Conservation (phyloP, 2,113 vertebrate species). For the Gymnocephalus cernua region DNA sequence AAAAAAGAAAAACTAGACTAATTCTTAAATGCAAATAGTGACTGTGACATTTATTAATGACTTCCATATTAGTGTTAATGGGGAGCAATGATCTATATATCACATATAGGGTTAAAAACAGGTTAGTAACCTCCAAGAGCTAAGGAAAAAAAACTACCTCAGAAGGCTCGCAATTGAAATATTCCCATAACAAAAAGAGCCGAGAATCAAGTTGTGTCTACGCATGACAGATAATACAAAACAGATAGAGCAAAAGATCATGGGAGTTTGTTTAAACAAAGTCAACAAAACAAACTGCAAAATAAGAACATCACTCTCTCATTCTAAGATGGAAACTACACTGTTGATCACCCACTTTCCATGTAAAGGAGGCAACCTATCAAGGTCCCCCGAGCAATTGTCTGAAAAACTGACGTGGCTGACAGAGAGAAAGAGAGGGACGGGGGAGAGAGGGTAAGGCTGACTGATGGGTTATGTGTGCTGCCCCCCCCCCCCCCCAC, state of each 20-base stretch:
- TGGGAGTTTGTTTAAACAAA: constrained; percentile 16
- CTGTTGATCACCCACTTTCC: constrained; percentile 29
- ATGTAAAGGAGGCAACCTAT: constrained; percentile 29
- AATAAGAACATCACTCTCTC: constrained; percentile 13
- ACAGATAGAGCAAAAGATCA: constrained; percentile 47
- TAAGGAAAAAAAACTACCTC: background rate
- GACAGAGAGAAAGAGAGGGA: constrained; percentile 32
- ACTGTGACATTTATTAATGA: background rate
- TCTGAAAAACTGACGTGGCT: constrained; percentile 33
- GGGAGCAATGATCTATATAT: background rate
- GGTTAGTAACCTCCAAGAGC: background rate
- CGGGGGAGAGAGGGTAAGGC: constrained; percentile 25
- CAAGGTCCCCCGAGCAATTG: constrained; percentile 15
- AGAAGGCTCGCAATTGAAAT: constrained; percentile 15
- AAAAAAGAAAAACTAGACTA: background rate
- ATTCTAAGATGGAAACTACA: constrained; percentile 10
- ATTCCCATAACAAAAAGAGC: constrained; percentile 20
- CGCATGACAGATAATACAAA: constrained; percentile 30
- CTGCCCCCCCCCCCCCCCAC: constrained; percentile 18
- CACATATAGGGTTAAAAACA: background rate
- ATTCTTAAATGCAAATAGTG: background rate
- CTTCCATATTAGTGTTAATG: background rate
- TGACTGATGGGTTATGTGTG: constrained; percentile 58
- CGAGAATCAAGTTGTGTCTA: constrained; percentile 15
- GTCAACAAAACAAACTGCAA: constrained; percentile 26